These are phyloP conservation scores for Epinotia demarniana DNA, from an alignment of 2,888 invertebrate genomes.

Conservation along the genomic window DNA sequence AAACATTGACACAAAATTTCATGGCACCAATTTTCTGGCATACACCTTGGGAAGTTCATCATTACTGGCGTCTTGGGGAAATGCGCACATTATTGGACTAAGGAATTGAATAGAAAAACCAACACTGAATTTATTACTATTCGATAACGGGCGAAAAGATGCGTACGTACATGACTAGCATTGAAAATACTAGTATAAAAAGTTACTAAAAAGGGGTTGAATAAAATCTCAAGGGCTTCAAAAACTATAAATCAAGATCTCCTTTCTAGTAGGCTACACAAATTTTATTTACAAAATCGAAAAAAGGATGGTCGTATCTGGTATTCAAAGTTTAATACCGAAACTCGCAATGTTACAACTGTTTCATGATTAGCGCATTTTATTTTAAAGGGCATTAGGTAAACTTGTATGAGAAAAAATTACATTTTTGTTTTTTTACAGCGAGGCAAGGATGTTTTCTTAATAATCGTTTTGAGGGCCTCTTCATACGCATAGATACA, in stretches of 20 bases:
- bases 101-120: slow-evolving; percentile 11
- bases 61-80: slow-evolving; percentile 12
- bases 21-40: slow-evolving; percentile 10
- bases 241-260: not conserved
- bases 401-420: too few relatives aligned
- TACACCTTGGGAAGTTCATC: slow-evolving; percentile 19
- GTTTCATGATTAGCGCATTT: slow-evolving; percentile 25
- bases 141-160: not conserved
- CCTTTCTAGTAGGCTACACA: slow-evolving; percentile 1
- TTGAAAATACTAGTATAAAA: not conserved
- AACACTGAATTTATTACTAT: not conserved
- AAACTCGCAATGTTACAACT: not conserved
- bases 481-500: too few relatives aligned
- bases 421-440: too few relatives aligned
- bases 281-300: not conserved
- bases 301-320: not conserved
- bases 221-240: not conserved
- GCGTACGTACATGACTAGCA: not conserved
- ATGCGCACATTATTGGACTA: slow-evolving; percentile 13
- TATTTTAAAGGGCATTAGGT: too few relatives aligned
- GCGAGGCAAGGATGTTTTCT: too few relatives aligned
- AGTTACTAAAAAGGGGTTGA: not conserved
- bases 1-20: slow-evolving; percentile 26
- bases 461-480: too few relatives aligned
- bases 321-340: slow-evolving; percentile 11